Percentiles rank a stretch among this genome's conserved stretches.
phyloP scores from a whole-genome alignment of 2,888 invertebrate species.

The Leptopilina myrica region DNA sequence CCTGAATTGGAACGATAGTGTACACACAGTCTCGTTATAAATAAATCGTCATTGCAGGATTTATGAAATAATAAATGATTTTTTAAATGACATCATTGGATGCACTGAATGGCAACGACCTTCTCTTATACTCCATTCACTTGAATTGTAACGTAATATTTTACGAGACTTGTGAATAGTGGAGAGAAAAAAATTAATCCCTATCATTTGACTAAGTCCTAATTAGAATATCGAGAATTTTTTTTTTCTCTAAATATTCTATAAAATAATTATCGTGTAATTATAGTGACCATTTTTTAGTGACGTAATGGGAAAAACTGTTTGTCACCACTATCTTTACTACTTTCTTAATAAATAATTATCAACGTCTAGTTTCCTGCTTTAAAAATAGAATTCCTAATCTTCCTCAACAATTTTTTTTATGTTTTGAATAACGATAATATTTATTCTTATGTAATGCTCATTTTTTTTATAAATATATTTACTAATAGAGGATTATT shows the following conservation, averaged over 20 bases:
- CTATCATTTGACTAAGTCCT: not conserved
- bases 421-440: not conserved
- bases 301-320: conserved; percentile 6
- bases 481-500: too few relatives aligned
- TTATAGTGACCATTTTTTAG: not conserved
- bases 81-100: not conserved
- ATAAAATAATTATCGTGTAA: not conserved
- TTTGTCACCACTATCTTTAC: not conserved
- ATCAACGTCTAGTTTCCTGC: not conserved
- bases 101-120: conserved; percentile 19
- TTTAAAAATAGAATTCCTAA: conserved; percentile 8
- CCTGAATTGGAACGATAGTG: conserved; percentile 1
- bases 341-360: conserved; percentile 7
- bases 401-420: not conserved
- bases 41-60: not conserved
- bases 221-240: not conserved
- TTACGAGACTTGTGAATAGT: not conserved
- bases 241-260: not conserved
- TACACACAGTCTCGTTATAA: not conserved
- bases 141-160: not conserved
- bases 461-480: too few relatives aligned
- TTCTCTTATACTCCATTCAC: not conserved
- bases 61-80: conserved; percentile 19
- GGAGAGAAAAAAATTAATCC: not conserved
- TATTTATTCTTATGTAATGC: not conserved